Evolutionary conservation across 30 jellyfish, hydroid and myxozoan genomes (phyloP), one percentile per base, ranked within the genome.

Genomic region (Rhopilema esculentum): DNA sequence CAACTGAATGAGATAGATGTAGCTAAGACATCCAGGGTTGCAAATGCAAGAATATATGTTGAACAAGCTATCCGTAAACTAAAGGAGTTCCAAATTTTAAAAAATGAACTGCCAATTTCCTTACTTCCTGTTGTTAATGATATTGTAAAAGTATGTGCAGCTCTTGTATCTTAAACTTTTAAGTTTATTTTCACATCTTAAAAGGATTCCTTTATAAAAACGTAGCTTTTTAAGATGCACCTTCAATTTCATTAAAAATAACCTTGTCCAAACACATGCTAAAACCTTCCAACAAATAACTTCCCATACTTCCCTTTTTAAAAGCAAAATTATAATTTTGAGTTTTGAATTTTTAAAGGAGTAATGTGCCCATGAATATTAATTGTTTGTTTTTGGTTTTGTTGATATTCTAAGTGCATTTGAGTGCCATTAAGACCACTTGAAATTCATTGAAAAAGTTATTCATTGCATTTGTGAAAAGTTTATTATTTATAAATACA

Each of bases 101-200:
- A 77, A 26, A 49, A 76, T 20, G 95, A 29, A 66, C 29, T 86
- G 21, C 95, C 95, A 49, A 76, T 86, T 22, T 22, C 93, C 21
- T 68, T 86, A 9, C 52, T 86, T 16, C 51, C 53, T 27, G 61
- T 32, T 63, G 33, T 77, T 16, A 65, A 76, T 22, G 83, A 79
- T 57, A 79, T 76, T 80, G 30, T 86, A 18, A 77, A 49, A 21
- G 53, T 86, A 8, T 86, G 92, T 77, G 86, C 92, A 76, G 95
- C 95, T 63, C 29, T 63, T 19, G 72, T 63, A 63, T 63, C 73
- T 63, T 63, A 19, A 24, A 63, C 73, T 24, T 24, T 24, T 24
- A 63, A n/a, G 27, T n/a, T 63, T 19, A 63, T 19, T 63, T 63
- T 24, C 73, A 63, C 27, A n/a, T 63, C 73, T 63, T 63, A n/a